Base-by-base conservation (phyloP, 2,888 invertebrate species). In the Leptopilina myrica region DNA sequence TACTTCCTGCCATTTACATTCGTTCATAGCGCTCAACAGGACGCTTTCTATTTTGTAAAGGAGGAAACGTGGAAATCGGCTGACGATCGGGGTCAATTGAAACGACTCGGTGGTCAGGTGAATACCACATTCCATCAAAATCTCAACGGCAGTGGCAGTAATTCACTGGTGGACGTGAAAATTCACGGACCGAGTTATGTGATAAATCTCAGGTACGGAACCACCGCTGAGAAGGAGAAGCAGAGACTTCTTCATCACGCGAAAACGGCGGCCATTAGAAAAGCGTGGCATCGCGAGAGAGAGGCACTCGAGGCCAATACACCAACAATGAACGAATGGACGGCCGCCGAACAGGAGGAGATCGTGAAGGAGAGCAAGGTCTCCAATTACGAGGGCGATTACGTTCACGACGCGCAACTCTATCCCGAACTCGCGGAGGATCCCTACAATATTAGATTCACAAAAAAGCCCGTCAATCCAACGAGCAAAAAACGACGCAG, bases 391-490 rank as follows among this genome's bases (percentile, higher is more conserved):
- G 97, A 97, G 88, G 97, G 97, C 80, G 97, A 97, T 89, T 98
- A 98, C 93, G 95, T 97, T 85, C 97, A 98, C 92, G 97, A 98
- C 90, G 96, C 98, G 53, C 95, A 96, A 86, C 93, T 95, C 81
- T 98, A 98, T 93, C 98, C 98, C 0, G 98, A 98, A 91, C 93
- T 98, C 77, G 97, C 98, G 77, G 98, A 98, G 92, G 98, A 98
- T 93, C 98, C 98, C 8, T 97, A 97, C 93, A 98, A 98, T 93
- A 95, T 99, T 82, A 95, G 96, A 89, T 97, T 98, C 91, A 94
- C 96, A 64, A 97, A 97, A 92, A 96, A 96, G 92, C 95, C 96
- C 87, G 95, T 95, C 92, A 95, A 95, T 84, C 94, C 95, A 85
- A 94, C 95, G 81, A 91, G 88, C 81, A 95, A 95, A 90, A 94